phyloP scores from a whole-genome alignment of 2,797 vertebrate genomes.

The Loris lydekkerianus region DNA sequence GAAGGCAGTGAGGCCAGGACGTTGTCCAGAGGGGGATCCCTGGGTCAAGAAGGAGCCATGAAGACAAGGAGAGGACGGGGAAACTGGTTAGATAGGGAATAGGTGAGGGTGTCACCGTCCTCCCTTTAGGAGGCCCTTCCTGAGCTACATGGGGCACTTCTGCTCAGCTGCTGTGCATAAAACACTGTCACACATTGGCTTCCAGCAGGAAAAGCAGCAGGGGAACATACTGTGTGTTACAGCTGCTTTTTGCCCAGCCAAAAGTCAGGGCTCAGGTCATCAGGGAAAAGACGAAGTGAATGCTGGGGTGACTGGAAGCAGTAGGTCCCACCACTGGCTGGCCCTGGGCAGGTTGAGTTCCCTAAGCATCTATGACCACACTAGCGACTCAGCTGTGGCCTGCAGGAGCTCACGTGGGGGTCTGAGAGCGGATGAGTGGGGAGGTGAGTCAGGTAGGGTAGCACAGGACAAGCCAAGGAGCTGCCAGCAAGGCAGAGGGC shows the following conservation, averaged over 20 bases:
- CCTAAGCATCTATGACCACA: background rate
- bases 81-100: background rate
- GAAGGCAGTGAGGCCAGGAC: background rate
- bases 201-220: background rate
- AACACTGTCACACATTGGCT: fast-evolving
- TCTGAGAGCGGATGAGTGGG: background rate
- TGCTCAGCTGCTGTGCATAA: background rate
- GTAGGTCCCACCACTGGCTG: background rate
- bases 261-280: background rate
- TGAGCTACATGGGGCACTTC: background rate
- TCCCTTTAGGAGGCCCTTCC: background rate
- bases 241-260: background rate
- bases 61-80: background rate
- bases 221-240: fast-evolving
- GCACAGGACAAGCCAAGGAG: background rate
- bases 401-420: background rate
- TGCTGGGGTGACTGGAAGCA: fast-evolving
- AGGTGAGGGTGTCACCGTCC: too few species aligned
- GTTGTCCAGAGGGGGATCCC: too few species aligned
- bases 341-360: background rate
- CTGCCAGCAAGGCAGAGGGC: background rate
- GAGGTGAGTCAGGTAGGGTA: too few species aligned
- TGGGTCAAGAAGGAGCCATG: background rate
- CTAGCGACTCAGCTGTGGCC: background rate
- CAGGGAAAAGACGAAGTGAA: background rate